Conservation (phyloP, 2,888 invertebrate species). For the Callinectes sapidus region DNA sequence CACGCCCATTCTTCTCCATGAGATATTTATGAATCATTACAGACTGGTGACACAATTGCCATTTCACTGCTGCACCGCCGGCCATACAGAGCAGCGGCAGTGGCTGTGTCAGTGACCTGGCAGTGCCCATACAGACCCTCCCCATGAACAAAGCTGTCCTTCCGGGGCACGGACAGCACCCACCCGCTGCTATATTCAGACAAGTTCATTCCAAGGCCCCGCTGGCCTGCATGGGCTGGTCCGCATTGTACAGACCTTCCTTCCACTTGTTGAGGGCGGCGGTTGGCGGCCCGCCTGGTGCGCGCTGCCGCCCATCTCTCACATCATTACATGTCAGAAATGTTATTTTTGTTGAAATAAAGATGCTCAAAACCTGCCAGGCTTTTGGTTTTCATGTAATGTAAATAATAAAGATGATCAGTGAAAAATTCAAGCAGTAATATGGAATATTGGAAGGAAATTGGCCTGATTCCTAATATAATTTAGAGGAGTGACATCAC, state of each 20-base stretch:
- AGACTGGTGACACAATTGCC: conserved; percentile 52
- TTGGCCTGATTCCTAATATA: no score
- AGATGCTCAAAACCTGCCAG: conserved; percentile 65
- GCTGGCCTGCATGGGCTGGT: conserved; percentile 60
- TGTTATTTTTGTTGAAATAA: conserved; percentile 72
- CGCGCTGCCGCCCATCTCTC: conserved; percentile 64
- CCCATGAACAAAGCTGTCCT: conserved; percentile 62
- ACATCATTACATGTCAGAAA: conserved; percentile 71
- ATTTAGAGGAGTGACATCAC: no score
- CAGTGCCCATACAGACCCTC: conserved; percentile 64
- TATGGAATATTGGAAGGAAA: background rate
- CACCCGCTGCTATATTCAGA: conserved; percentile 68
- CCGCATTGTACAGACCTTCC: conserved; percentile 69
- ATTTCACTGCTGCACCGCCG: conserved; percentile 51
- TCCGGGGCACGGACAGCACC: conserved; percentile 52
- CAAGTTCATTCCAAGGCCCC: conserved; percentile 68
- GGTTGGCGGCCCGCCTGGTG: conserved; percentile 52
- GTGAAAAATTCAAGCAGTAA: background rate
- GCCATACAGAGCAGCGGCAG: conserved; percentile 45
- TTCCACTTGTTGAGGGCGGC: conserved; percentile 68
- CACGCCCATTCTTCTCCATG: conserved; percentile 40
- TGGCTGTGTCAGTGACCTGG: conserved; percentile 45
- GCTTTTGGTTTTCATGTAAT: background rate
- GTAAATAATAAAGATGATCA: background rate
- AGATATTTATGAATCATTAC: conserved; percentile 52